Percentiles rank a stretch among this genome's conserved stretches.
Conservation (phyloP, 2,888 invertebrate genomes). For the Blomia tropicalis region DNA sequence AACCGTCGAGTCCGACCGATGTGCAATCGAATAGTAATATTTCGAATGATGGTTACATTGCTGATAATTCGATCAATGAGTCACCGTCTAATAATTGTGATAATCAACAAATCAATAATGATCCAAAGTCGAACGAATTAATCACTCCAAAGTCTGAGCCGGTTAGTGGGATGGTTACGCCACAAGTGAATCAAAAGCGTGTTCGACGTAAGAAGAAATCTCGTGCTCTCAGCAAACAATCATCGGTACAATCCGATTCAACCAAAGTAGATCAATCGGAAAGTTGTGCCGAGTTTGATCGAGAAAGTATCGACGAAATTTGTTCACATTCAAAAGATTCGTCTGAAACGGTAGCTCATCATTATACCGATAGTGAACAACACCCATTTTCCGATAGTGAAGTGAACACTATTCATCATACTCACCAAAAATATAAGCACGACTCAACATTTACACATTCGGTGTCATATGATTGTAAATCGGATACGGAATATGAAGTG, state of each 20-base stretch:
- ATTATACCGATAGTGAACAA: conserved; percentile 40
- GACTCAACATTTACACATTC: too few species aligned
- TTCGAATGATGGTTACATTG: not conserved
- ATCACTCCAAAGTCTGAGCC: not conserved
- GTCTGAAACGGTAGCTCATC: not conserved
- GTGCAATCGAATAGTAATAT: not conserved
- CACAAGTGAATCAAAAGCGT: conserved; percentile 1
- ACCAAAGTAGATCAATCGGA: not conserved
- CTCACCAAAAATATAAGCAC: not conserved
- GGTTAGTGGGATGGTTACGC: not conserved
- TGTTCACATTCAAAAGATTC: not conserved
- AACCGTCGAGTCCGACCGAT: not conserved
- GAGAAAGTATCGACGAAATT: not conserved
- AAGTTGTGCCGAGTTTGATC: not conserved
- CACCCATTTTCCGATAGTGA: conserved; percentile 90
- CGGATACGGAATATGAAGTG: conserved; percentile 78
- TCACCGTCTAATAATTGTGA: not conserved
- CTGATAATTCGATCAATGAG: not conserved
- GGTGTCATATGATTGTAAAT: conserved; percentile 42
- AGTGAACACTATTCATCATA: conserved; percentile 31
- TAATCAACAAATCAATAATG: not conserved
- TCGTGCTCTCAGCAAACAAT: not conserved
- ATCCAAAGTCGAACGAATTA: not conserved
- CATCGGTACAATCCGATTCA: not conserved
- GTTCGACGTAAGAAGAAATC: conserved; percentile 10